phyloP scores from a whole-genome alignment of 2,888 invertebrate genomes.

The Phragmatobia fuliginosa region DNA sequence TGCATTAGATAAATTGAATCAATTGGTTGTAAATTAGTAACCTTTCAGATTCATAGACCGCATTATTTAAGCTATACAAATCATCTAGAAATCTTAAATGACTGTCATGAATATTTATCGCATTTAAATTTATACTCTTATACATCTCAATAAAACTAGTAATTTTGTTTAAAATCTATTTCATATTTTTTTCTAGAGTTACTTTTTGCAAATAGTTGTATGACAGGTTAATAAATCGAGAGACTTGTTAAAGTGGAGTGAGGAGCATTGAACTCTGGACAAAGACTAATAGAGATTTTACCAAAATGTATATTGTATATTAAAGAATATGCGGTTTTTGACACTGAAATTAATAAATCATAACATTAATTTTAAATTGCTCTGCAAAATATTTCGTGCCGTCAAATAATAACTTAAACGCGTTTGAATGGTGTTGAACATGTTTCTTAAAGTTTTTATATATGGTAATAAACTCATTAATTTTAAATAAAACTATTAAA shows the following conservation, averaged over 20 bases:
- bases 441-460: not conserved
- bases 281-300: not conserved
- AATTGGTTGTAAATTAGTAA: not conserved
- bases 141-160: not conserved
- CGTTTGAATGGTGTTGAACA: not conserved
- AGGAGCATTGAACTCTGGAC: slow-evolving; percentile 11
- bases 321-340: not conserved
- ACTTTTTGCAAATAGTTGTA: not conserved
- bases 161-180: not conserved
- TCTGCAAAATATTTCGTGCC: not conserved
- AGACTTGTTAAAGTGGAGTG: not conserved
- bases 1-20: not conserved
- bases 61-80: not conserved
- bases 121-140: not conserved
- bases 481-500: not conserved
- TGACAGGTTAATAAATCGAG: slow-evolving; percentile 15
- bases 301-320: not conserved
- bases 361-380: not conserved
- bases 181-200: not conserved
- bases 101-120: not conserved
- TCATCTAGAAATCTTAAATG: not conserved
- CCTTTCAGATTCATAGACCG: not conserved
- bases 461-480: not conserved
- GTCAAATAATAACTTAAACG: not conserved
- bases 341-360: not conserved